Evolutionary conservation across 92 coral and sea anemone species (phyloP), one percentile per base, ranked within the genome.

Genomic region (Palythoa grandiflora): DNA sequence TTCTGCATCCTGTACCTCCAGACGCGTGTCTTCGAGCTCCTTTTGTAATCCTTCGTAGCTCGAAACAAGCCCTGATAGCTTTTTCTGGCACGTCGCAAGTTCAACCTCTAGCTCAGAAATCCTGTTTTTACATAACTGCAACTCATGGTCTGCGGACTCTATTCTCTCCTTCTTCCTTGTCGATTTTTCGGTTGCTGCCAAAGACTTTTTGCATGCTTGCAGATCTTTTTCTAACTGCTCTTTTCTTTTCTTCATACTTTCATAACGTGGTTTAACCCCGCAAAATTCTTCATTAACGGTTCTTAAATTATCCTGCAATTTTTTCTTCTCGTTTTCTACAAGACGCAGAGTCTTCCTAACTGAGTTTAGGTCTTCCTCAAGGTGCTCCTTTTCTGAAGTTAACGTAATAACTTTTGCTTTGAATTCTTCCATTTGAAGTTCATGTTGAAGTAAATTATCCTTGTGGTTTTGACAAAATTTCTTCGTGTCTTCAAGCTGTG

Each of bases 191-290:
- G 96, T 48, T 16, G 94, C 90, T 5, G 84, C 87, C 8, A 96
- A 87, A 60, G 88, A 92, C 85, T 88, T 96, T 19, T 94, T 96
- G 87, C 89, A 83, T 68, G 66, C 65, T 40, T 92, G 95, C 5
- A 96, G 83, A 36, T 96, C 96, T 15, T 77, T 80, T 47, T 96
- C 99, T 38, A 96, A 75, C 65, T 95, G 96, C 6, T 95, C 99
- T 83, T 92, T 96, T 87, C 89, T 96, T 63, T 89, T 85, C 79
- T 89, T 91, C 2, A 92, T 89, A 13, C 93, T 92, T 55, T 95
- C 98, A 89, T 87, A 89, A 20, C 94, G 72, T 60, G 98, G 98
- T 53, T 92, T 95, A 81, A 96, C 79, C 85, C 89, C 85, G 9
- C 78, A 89, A 3, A 95, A 84, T 47, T 96, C 99, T 55, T 96